Percentiles rank a stretch among this genome's conserved stretches.
phyloP scores from a whole-genome alignment of 1,140 invertebrate species.

The Penaeus chinensis region DNA sequence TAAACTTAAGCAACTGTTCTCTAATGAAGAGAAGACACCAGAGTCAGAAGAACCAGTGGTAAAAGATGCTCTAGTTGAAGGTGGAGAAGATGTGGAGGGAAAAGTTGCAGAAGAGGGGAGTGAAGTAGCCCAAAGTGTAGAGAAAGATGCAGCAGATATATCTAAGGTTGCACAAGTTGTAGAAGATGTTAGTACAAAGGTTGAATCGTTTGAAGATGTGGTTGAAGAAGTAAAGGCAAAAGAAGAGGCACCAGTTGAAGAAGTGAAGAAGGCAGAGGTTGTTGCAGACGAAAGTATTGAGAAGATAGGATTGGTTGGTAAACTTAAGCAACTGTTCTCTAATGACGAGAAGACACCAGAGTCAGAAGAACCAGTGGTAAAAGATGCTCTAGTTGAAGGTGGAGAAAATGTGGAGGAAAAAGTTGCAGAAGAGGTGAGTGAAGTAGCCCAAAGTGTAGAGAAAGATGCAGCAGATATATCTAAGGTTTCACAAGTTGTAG shows the following conservation, averaged over 20 bases:
- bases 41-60: neutral
- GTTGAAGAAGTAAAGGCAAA: neutral
- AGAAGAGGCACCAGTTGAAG: no score
- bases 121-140: slow-evolving; percentile 2
- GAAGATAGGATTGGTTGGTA: neutral
- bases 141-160: neutral
- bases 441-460: slow-evolving; percentile 5
- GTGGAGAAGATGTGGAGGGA: neutral
- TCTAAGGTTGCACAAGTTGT: neutral
- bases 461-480: neutral
- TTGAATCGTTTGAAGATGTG: neutral
- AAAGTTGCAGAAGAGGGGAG: slow-evolving; percentile 19
- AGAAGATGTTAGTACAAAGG: slow-evolving; percentile 20
- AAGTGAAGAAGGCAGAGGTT: no score
- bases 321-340: neutral
- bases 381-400: no score
- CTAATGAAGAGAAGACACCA: neutral
- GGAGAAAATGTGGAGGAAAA: slow-evolving; percentile 16
- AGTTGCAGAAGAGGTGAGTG: slow-evolving; percentile 6
- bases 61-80: no score
- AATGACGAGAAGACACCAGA: neutral
- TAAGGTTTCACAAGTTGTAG: neutral
- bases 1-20: neutral
- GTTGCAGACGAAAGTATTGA: no score
- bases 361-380: neutral